phyloP scores from a whole-genome alignment of 2,797 vertebrate species.

The Neopelma chrysocephalum region DNA sequence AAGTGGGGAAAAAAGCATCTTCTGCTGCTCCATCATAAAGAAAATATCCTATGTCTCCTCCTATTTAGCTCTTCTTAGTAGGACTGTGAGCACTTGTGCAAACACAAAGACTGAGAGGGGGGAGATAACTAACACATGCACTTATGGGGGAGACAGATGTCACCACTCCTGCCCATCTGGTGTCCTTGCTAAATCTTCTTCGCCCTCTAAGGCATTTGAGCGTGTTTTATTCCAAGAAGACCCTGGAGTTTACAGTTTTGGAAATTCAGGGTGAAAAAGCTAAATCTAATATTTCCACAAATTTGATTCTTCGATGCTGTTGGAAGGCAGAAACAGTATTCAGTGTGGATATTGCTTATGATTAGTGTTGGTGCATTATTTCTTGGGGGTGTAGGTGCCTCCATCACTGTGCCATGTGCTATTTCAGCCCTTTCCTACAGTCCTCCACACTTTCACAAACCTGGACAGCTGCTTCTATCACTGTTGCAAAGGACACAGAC shows the following conservation, averaged over 20 bases:
- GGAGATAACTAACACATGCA: neutral
- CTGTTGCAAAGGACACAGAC: neutral
- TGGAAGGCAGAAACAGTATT: neutral
- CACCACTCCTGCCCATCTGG: neutral
- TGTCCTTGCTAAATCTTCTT: neutral
- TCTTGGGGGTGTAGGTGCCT: neutral
- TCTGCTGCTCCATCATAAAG: neutral
- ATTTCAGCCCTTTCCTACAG: neutral
- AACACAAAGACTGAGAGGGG: neutral
- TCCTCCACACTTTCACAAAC: neutral
- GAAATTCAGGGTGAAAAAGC: neutral
- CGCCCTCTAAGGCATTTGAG: neutral
- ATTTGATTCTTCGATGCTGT: neutral
- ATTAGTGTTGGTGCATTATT: neutral
- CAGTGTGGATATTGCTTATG: neutral
- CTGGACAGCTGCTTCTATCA: neutral
- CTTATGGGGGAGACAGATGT: neutral
- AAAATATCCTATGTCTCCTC: neutral
- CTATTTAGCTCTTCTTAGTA: neutral
- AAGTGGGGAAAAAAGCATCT: neutral
- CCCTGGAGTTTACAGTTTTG: neutral
- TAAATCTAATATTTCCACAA: neutral
- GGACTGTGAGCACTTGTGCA: neutral
- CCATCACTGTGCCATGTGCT: neutral
- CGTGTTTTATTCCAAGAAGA: neutral